Percentiles rank a stretch among this genome's conserved stretches.
These are phyloP conservation scores for Cybosia mesomella DNA, from an alignment of 2,888 invertebrate genomes.

Conservation along the genomic window DNA sequence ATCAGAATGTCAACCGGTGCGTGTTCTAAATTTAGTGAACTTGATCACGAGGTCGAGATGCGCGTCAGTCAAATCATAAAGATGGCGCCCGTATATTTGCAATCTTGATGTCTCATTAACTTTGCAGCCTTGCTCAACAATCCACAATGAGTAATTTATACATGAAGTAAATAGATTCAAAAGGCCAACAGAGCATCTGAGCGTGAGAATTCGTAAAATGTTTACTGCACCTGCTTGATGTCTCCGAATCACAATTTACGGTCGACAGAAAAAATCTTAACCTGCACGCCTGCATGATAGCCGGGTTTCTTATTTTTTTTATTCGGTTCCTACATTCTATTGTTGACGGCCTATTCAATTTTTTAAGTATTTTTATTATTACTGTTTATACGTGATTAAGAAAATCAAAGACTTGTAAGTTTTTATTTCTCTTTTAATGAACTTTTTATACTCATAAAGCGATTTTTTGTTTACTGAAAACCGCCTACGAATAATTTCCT, in stretches of 20 bases:
- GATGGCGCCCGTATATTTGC: constrained; percentile 76
- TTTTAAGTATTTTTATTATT: neutral
- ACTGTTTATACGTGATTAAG: neutral
- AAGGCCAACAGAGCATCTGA: constrained; percentile 65
- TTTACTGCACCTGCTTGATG: constrained; percentile 58
- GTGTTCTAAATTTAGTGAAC: constrained; percentile 76
- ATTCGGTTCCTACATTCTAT: constrained; percentile 20
- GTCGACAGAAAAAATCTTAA: constrained; percentile 35
- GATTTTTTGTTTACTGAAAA: neutral
- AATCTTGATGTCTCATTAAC: constrained; percentile 72
- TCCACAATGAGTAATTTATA: constrained; percentile 72
- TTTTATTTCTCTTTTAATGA: too few species aligned
- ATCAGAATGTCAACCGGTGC: constrained; percentile 65
- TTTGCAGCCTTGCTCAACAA: constrained; percentile 73
- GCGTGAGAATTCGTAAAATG: constrained; percentile 67
- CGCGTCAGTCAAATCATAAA: constrained; percentile 74
- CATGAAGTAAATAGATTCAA: constrained; percentile 63
- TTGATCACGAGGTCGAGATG: constrained; percentile 72
- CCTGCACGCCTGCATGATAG: constrained; percentile 20
- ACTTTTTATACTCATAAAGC: too few species aligned
- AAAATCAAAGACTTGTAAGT: too few species aligned
- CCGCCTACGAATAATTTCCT: neutral
- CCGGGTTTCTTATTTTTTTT: constrained; percentile 17
- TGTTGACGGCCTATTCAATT: neutral
- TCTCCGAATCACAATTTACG: constrained; percentile 44